Evolutionary conservation across 53 echinoderm and acorn worm species (phyloP).

Genomic region (Holothuria scabra): DNA sequence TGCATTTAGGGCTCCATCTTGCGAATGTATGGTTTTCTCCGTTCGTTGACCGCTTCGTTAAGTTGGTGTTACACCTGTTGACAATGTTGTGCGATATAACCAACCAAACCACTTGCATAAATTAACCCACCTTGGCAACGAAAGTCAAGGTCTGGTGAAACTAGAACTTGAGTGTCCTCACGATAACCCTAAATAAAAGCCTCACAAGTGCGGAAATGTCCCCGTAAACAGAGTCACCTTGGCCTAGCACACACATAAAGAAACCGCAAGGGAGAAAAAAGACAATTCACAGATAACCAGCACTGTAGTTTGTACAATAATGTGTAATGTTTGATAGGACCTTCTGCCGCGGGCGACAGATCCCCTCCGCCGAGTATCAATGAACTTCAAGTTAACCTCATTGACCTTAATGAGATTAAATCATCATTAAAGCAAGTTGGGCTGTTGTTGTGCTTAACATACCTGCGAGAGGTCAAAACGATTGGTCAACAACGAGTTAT

Average conservation of each 20-base stretch:
- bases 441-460: not conserved
- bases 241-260: constrained; percentile 37
- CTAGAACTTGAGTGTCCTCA: constrained; percentile 44
- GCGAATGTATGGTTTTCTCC: too few relatives aligned
- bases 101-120: constrained; percentile 33
- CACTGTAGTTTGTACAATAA: constrained; percentile 34
- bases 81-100: constrained; percentile 37
- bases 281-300: constrained; percentile 29
- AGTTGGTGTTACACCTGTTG: constrained; percentile 11
- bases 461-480: too few relatives aligned
- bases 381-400: constrained; percentile 36
- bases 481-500: too few relatives aligned
- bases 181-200: constrained; percentile 23
- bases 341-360: constrained; percentile 29
- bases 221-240: constrained; percentile 34
- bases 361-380: not conserved
- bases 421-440: constrained; percentile 27
- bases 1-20: too few relatives aligned
- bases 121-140: constrained; percentile 38
- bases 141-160: constrained; percentile 36
- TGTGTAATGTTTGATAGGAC: constrained; percentile 40
- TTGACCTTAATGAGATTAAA: constrained; percentile 36
- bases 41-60: constrained; percentile 17
- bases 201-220: constrained; percentile 44
- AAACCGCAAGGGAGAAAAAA: constrained; percentile 25